Conservation (phyloP, 1,140 invertebrate species). For the Caenorhabditis remanei region DNA sequence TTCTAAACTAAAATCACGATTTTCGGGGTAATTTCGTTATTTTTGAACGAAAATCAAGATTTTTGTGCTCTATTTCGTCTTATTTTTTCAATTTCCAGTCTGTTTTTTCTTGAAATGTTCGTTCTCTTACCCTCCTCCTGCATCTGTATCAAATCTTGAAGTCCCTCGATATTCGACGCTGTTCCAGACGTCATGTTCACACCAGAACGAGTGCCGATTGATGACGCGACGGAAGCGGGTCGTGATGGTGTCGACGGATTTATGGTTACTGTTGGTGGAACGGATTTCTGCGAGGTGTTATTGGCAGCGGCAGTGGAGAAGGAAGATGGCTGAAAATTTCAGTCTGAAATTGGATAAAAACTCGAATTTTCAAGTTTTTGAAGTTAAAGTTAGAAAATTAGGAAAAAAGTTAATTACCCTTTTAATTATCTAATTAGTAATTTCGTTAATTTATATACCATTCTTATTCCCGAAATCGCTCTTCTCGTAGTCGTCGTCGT, state of each 20-base stretch:
- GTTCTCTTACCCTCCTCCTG: slow-evolving; percentile 7
- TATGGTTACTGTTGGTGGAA: not conserved
- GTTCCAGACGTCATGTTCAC: not conserved
- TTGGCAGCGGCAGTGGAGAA: not conserved
- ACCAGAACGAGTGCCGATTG: not conserved
- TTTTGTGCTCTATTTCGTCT: no score
- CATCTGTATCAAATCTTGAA: slow-evolving; percentile 35
- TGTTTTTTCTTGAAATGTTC: not conserved
- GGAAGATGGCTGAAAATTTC: no score
- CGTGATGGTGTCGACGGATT: slow-evolving; percentile 1
- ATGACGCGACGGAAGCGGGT: slow-evolving; percentile 4
- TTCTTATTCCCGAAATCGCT: not conserved
- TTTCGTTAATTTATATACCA: not conserved
- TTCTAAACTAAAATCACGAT: no score
- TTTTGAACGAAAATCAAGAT: no score
- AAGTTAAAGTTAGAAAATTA: no score
- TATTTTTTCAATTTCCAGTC: no score
- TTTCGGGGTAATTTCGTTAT: no score
- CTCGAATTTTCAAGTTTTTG: no score
- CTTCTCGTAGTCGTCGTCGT: not conserved
- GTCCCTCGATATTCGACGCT: slow-evolving; percentile 23
- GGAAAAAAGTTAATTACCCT: not conserved
- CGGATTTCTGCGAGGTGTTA: not conserved
- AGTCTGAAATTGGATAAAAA: no score
- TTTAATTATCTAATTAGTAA: not conserved